phyloP scores from a whole-genome alignment of 1,140 invertebrate species.

The Carcinoscorpius rotundicauda region DNA sequence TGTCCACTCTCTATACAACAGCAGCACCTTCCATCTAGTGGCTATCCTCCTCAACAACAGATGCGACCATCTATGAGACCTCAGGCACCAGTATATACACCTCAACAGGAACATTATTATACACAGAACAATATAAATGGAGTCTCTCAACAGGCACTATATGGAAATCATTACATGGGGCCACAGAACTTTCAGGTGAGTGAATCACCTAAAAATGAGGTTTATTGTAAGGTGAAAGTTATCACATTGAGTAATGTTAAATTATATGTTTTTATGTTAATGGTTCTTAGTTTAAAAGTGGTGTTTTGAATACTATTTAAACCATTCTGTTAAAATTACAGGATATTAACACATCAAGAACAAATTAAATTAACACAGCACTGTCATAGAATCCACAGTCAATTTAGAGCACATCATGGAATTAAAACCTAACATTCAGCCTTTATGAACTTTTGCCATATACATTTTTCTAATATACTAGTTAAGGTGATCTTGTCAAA shows the following conservation, averaged over 20 bases:
- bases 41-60: slow-evolving; percentile 16
- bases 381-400: too few species aligned
- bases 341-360: too few species aligned
- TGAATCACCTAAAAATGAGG: neutral
- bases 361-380: too few species aligned
- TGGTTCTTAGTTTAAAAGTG: neutral
- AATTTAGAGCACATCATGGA: too few species aligned
- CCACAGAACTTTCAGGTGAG: slow-evolving; percentile 23
- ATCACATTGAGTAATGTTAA: too few species aligned
- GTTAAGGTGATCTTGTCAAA: too few species aligned
- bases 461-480: too few species aligned
- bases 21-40: slow-evolving; percentile 7
- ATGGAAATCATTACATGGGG: slow-evolving; percentile 19
- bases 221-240: neutral
- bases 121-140: slow-evolving; percentile 27
- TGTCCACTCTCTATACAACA: slow-evolving; percentile 4
- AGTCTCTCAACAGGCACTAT: slow-evolving; percentile 29
- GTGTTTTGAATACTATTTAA: neutral
- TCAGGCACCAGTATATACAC: slow-evolving; percentile 48
- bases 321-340: neutral
- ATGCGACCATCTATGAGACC: slow-evolving; percentile 24
- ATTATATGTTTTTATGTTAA: neutral
- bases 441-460: too few species aligned
- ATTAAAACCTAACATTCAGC: too few species aligned
- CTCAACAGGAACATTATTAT: slow-evolving; percentile 41